Conservation (phyloP, 1,140 invertebrate genomes). For the Hylaeus volcanicus region DNA sequence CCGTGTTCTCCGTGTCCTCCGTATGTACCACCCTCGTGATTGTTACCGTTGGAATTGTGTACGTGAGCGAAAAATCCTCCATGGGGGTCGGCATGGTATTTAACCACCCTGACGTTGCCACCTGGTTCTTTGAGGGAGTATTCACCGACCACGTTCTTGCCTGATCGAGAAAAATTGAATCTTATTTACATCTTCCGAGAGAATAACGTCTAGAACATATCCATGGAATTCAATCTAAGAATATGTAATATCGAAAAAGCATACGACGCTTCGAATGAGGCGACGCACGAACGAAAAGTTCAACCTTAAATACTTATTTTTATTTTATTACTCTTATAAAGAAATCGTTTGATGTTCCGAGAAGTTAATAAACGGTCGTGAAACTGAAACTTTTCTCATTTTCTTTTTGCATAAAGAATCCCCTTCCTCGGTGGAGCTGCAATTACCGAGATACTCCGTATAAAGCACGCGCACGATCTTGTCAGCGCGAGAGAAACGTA, state of each 20-base stretch:
- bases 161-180: slow-evolving; percentile 38
- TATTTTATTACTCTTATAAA: no score
- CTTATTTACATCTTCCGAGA: no score
- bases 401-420: no score
- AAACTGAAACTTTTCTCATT: no score
- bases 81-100: slow-evolving; percentile 89
- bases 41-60: slow-evolving; percentile 84
- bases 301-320: no score
- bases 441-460: not conserved
- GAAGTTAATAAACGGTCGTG: no score
- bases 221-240: no score
- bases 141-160: slow-evolving; percentile 82
- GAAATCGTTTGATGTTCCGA: no score
- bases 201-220: no score
- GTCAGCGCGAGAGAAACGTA: slow-evolving; percentile 5
- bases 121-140: slow-evolving; percentile 90
- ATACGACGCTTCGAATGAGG: no score
- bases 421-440: not conserved
- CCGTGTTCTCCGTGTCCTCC: slow-evolving; percentile 63
- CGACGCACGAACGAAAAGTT: no score
- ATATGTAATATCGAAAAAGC: no score
- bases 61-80: slow-evolving; percentile 89
- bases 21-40: slow-evolving; percentile 74
- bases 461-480: not conserved
- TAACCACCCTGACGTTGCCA: slow-evolving; percentile 87